Percentiles rank a stretch among this genome's conserved stretches.
Evolutionary conservation across 2,113 vertebrate genomes (phyloP).

Genomic region (Coregonus clupeaformis): DNA sequence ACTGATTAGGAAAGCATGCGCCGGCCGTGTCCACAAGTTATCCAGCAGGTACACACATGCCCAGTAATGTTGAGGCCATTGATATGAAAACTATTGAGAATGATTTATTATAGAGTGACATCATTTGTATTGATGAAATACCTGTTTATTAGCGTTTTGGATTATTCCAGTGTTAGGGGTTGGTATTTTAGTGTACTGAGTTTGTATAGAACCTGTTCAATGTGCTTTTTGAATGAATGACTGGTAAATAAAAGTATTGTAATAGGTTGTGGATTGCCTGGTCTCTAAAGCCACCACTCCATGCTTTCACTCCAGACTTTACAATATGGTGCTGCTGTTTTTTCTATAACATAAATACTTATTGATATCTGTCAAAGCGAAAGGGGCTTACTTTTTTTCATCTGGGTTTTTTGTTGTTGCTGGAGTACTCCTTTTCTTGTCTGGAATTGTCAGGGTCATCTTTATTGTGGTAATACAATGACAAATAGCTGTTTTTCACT

Average conservation of each 20-base stretch:
- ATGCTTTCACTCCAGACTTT: constrained; percentile 25
- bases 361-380: constrained; percentile 65
- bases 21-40: too few species aligned
- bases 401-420: constrained; percentile 23
- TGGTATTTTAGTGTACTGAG: too few species aligned
- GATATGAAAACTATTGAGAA: too few species aligned
- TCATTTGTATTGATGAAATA: too few species aligned
- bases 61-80: too few species aligned
- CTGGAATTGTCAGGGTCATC: constrained; percentile 47
- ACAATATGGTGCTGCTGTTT: constrained; percentile 32
- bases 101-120: too few species aligned
- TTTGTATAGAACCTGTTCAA: background rate
- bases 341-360: constrained; percentile 68
- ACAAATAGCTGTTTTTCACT: constrained; percentile 48
- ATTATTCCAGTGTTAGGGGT: too few species aligned
- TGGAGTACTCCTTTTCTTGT: constrained; percentile 6
- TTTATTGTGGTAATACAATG: constrained; percentile 46
- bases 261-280: background rate
- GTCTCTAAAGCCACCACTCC: background rate
- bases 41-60: too few species aligned
- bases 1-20: too few species aligned
- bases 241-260: background rate
- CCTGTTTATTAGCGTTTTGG: too few species aligned
- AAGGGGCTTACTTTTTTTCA: constrained; percentile 39
- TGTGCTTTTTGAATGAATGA: background rate